Evolutionary conservation across 1,140 invertebrate genomes (phyloP).

Genomic region (Tetramorium simillimum): DNA sequence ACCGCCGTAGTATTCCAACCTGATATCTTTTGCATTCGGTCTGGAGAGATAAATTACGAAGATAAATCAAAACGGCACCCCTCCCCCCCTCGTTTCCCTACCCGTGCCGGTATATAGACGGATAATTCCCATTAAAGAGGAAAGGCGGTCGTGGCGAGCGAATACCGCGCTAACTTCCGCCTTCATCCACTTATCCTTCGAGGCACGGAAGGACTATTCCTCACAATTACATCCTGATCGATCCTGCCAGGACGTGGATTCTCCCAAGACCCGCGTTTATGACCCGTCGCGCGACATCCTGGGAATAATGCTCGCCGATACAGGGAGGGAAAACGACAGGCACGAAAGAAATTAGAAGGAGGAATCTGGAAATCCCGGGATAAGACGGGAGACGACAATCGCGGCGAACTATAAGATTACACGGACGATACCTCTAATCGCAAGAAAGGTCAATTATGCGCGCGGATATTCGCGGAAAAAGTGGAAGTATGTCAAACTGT

Average conservation of each 20-base stretch:
- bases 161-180: conserved; percentile 64
- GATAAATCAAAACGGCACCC: conserved; percentile 69
- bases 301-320: conserved; percentile 52
- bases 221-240: conserved; percentile 74
- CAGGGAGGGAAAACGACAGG: conserved; percentile 35
- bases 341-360: conserved; percentile 42
- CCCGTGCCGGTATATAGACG: conserved; percentile 45
- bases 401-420: conserved; percentile 12
- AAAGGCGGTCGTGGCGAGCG: not conserved
- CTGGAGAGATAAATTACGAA: conserved; percentile 58
- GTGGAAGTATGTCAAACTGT: not conserved
- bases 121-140: conserved; percentile 69
- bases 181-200: conserved; percentile 72
- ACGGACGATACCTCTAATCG: conserved; percentile 31
- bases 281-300: not conserved
- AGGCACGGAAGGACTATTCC: conserved; percentile 66
- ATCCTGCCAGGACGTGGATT: conserved; percentile 53
- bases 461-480: not conserved
- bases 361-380: conserved; percentile 2
- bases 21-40: conserved; percentile 62
- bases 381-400: conserved; percentile 9
- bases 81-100: no score
- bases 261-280: conserved; percentile 50
- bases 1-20: not conserved
- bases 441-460: not conserved